Base-by-base conservation (phyloP, 2,888 invertebrate species). In the Heliconius ismenius region DNA sequence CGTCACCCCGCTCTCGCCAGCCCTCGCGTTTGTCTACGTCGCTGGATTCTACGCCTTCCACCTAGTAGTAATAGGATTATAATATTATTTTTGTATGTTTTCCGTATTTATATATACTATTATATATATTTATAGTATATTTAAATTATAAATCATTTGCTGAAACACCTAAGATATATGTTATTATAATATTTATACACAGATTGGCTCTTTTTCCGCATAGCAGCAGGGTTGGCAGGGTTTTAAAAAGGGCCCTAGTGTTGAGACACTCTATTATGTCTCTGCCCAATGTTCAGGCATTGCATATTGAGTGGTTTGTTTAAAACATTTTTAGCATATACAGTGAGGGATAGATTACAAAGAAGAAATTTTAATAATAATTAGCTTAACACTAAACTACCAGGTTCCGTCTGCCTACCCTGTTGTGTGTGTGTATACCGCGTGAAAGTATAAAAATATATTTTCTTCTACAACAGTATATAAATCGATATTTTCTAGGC, bases 21-120 rank as follows among this genome's bases (percentile, higher is more conserved):
- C 81, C 77, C 82, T 79, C 85, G 78, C 79, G 82, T 24, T 74
- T 83, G 65, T 74, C 81, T 73, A 85, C 86, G 26, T 88, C 87
- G 10, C 82, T 80, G 3, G 84, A 82, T 80, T 94, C 93, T 28
- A 92, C 90, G 1, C 93, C 93, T 79, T 91, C 89, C 81, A 94
- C 91, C 94, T 92, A 86, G 2, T n/a, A 86, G 84, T 85, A 88
- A 76, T 62, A 24, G 24, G 13, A 24, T 54, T 54, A 54, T 54
- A 21, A 21, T 18, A 54, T 54, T 7, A 4, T 2, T 60, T 60
- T 24, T 62, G 60, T 24, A 62, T 62, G 13, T 62, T 13, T 13
- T 26, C 11, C n/a, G 24, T 60, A 3, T 7, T n/a, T 9, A 58
- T n/a, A 58, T 58, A 9, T 21, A 32, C 28, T 28, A 28, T 28